Percentiles rank a stretch among this genome's conserved stretches.
phyloP scores from a whole-genome alignment of 2,113 vertebrate species.

The Macrotus californicus region DNA sequence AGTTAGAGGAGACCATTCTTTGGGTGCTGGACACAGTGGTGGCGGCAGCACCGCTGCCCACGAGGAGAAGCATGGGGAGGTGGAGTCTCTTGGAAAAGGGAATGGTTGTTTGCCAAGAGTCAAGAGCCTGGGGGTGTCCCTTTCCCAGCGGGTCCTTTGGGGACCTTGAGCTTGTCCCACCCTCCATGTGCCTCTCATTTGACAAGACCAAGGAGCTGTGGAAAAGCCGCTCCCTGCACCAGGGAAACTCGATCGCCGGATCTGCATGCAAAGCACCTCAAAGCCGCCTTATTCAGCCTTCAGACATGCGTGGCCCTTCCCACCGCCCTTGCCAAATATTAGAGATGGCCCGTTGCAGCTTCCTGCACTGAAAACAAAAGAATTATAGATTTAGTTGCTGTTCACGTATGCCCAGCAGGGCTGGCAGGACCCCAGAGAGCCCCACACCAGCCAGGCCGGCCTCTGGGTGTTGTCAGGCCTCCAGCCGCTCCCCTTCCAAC shows the following conservation, averaged over 20 bases:
- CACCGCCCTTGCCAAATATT: neutral
- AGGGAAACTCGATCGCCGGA: neutral
- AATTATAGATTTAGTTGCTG: neutral
- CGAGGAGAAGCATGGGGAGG: neutral
- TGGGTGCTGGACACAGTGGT: fast-evolving
- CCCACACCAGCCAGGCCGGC: neutral
- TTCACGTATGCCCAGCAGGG: neutral
- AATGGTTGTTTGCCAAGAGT: neutral
- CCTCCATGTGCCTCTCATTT: neutral
- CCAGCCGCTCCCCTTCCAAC: neutral
- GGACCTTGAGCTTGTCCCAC: neutral
- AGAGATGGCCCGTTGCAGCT: neutral
- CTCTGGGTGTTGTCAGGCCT: neutral
- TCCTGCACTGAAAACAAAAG: neutral
- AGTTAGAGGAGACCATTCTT: fast-evolving
- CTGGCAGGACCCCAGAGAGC: neutral
- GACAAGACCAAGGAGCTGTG: neutral
- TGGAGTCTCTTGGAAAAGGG: neutral
- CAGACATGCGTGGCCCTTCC: neutral
- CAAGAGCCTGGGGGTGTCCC: neutral
- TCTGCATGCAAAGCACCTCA: neutral
- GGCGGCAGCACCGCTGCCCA: too few species aligned
- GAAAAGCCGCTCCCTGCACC: neutral
- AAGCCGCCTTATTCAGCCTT: neutral
- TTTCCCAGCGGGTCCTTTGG: neutral